Percentiles rank a stretch among this genome's conserved stretches.
Evolutionary conservation across 1,140 invertebrate genomes (phyloP).

Genomic region (Monochamus saltuarius): DNA sequence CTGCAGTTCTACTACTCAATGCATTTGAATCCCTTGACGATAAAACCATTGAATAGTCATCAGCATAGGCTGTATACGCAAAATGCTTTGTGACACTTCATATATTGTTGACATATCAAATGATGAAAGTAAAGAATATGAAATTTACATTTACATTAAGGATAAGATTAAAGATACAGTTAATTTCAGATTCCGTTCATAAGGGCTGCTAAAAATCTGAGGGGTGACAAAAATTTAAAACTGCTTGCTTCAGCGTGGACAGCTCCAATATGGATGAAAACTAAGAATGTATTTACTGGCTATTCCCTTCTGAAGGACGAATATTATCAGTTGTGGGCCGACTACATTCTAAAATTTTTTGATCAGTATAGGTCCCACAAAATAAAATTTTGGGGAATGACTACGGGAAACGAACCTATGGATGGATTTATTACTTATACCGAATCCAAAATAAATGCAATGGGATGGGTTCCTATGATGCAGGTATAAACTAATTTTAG

Average conservation of each 20-base stretch:
- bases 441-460: constrained; percentile 51
- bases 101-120: too few species aligned
- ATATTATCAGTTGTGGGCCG: constrained; percentile 40
- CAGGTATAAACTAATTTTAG: constrained; percentile 53
- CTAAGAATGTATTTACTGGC: constrained; percentile 64
- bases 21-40: too few species aligned
- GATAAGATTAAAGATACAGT: not conserved
- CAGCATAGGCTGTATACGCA: too few species aligned
- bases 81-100: too few species aligned
- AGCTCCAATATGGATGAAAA: constrained; percentile 93
- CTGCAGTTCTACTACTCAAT: too few species aligned
- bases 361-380: constrained; percentile 45
- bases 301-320: constrained; percentile 55
- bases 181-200: constrained; percentile 50
- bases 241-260: constrained; percentile 71
- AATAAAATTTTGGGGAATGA: constrained; percentile 48
- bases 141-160: too few species aligned
- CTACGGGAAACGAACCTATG: constrained; percentile 51
- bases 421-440: constrained; percentile 42
- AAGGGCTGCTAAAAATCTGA: constrained; percentile 39
- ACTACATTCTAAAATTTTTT: constrained; percentile 49
- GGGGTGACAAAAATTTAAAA: constrained; percentile 42
- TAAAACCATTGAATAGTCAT: too few species aligned
- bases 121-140: too few species aligned
- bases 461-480: constrained; percentile 7